phyloP scores from a whole-genome alignment of 2,113 vertebrate species.

The Tiliqua scincoides region DNA sequence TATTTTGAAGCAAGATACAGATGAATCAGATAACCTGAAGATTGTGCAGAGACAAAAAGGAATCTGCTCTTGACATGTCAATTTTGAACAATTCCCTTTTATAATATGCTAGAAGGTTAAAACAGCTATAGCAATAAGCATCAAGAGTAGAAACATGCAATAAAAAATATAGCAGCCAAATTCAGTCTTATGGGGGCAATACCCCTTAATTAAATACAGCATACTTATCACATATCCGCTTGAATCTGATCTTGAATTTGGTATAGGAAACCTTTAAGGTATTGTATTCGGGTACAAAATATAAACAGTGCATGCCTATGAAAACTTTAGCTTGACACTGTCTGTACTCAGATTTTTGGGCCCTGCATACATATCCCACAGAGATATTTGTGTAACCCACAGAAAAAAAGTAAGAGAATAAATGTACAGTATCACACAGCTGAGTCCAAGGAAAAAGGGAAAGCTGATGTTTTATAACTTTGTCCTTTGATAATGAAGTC shows the following conservation, averaged over 20 bases:
- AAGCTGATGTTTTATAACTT: not conserved
- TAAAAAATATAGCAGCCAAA: slow-evolving; percentile 35
- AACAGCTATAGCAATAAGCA: not conserved
- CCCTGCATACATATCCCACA: not conserved
- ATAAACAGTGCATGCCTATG: not conserved
- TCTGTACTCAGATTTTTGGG: not conserved
- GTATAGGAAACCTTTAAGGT: not conserved
- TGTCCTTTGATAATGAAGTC: not conserved
- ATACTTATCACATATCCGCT: not conserved
- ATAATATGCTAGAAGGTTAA: not conserved
- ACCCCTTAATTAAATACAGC: slow-evolving; percentile 2
- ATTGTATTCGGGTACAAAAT: not conserved
- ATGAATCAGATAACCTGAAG: not conserved
- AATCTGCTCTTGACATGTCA: slow-evolving; percentile 39
- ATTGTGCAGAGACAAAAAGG: slow-evolving; percentile 28
- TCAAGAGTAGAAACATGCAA: not conserved
- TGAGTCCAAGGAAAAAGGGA: not conserved
- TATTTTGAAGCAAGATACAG: not conserved
- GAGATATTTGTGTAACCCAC: too few species aligned
- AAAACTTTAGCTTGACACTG: slow-evolving; percentile 5
- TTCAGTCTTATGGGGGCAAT: not conserved
- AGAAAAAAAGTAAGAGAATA: too few species aligned
- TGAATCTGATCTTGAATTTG: slow-evolving; percentile 4
- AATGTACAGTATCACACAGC: not conserved
- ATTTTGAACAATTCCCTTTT: slow-evolving; percentile 14